phyloP scores from a whole-genome alignment of 1,140 invertebrate species.

The Musca vetustissima region DNA sequence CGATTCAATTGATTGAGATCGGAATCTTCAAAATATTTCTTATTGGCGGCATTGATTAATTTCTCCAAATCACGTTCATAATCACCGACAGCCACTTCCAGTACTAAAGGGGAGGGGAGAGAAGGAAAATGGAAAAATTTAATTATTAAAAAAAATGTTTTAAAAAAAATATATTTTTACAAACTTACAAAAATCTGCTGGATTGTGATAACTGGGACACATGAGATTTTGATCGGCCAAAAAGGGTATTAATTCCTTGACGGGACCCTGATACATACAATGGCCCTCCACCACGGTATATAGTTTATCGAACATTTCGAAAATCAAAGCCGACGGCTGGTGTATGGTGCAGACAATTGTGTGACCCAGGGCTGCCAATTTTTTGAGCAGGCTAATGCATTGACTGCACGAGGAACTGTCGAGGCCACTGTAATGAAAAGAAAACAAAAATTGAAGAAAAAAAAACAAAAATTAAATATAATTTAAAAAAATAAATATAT shows the following conservation, averaged over 20 bases:
- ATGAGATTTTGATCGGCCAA: slow-evolving; percentile 73
- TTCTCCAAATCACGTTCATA: slow-evolving; percentile 65
- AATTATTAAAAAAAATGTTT: background rate
- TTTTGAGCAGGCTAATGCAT: slow-evolving; percentile 74
- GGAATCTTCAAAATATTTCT: slow-evolving; percentile 59
- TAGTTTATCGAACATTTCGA: slow-evolving; percentile 94
- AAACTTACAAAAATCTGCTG: slow-evolving; percentile 76
- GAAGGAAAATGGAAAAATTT: background rate
- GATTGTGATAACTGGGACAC: slow-evolving; percentile 94
- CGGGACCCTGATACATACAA: slow-evolving; percentile 85
- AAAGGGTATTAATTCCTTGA: slow-evolving; percentile 77
- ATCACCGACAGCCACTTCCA: slow-evolving; percentile 78
- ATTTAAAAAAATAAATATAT: too few relatives aligned
- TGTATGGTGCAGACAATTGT: slow-evolving; percentile 91
- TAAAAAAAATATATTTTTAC: background rate
- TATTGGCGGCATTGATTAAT: slow-evolving; percentile 60
- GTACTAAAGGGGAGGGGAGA: slow-evolving; percentile 62
- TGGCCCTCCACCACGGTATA: slow-evolving; percentile 87
- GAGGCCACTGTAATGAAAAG: slow-evolving; percentile 67
- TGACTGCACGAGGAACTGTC: slow-evolving; percentile 85
- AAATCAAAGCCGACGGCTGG: slow-evolving; percentile 91
- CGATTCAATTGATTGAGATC: slow-evolving; percentile 41
- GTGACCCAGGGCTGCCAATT: slow-evolving; percentile 74
- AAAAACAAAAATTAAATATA: too few relatives aligned
- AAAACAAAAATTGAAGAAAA: too few relatives aligned